Base-by-base conservation (phyloP, 30 jellyfish, hydroid and myxozoan species). In the Clytia hemisphaerica region DNA sequence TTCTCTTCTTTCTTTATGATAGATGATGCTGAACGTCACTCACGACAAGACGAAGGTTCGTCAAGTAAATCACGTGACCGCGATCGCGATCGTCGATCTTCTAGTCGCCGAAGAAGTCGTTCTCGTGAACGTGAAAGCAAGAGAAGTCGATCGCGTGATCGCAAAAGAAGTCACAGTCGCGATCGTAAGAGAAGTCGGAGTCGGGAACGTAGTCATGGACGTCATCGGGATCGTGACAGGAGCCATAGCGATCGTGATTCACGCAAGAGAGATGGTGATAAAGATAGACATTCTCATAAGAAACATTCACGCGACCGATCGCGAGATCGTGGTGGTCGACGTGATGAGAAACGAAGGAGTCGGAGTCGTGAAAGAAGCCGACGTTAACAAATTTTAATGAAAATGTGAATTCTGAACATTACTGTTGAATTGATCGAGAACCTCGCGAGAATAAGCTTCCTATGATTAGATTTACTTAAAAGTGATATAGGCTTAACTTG, bases 11-110 rank as follows among this genome's bases (percentile, higher is more conserved):
- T n/a, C n/a, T n/a, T n/a, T n/a, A n/a, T n/a, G n/a, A 73, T 83
- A 79, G 94, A 90, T 15, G 94, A 83, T 37, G 94, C 94, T 7
- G 94, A 83, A 61, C 46, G 80, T 21, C 58, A 73, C 31, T 61
- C 91, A 29, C 70, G 74, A 49, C 33, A 84, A 61, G 85, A 73
- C 7, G 91, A 72, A 5, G 22, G 50, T 67, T 59, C 70, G 25
- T 44, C 70, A 3, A 37, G 70, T 21, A 9, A 30, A 22, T 30
- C 36, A 21, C 27, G 42, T 74, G 55, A 72, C 19, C 57, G 79
- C 9, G 57, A 59, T 9, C 50, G 77, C 48, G 45, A 64, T 15
- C 77, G 61, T n/a, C 77, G 61, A 4, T 59, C 78, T 45, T 10
- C 31, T 16, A 64, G 64, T 0, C 61, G 36, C 29, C 64, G 75